Base-by-base conservation (phyloP, 1,140 invertebrate species). In the Plectrocnemia conspersa region DNA sequence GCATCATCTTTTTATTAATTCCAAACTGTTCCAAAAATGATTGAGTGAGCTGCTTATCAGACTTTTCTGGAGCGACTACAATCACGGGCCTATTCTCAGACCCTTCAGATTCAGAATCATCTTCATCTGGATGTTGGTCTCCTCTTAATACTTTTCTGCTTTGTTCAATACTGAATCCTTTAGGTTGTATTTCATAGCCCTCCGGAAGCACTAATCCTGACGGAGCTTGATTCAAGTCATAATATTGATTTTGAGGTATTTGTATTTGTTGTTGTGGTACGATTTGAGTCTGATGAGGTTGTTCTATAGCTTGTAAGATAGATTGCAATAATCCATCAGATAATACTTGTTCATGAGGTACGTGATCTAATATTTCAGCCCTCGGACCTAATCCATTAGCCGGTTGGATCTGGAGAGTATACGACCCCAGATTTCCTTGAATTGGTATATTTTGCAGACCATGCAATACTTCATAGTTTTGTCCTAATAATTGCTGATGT, bases 281-380 rank as follows among this genome's bases (percentile, higher is more conserved):
- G 15, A 57, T 52, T 38, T 61, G 59, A 0, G 55, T 63, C 29
- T 63, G 62, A 29, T 59, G 60, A 0, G 82, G 82, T 52, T 84
- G 78, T 64, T 87, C 84, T 27, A 87, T 85, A 2, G 83, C 85
- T 27, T 81, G 77, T 2, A 91, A 67, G 45, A 91, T 89, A 38
- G 87, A 84, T 64, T 89, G 86, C 3, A 91, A 66, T 0, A 91
- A 71, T 5, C 84, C 86, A 64, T 88, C 81, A 0, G 85, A 88
- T 7, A 91, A 65, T 1, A 90, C 77, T 63, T 88, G 83, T 16
- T 86, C 83, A 58, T 89, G 87, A 9, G 79, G 74, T 23, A 81
- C 72, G 0, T 68, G 64, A 3, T 64, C 75, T 77, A 65, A 24
- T 63, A 62, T 13, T 63, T 29, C 11, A 58, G 56, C 13, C 63